These are phyloP conservation scores for Drosophila kurseongensis DNA, from an alignment of 1,140 invertebrate species.

Conservation along the genomic window DNA sequence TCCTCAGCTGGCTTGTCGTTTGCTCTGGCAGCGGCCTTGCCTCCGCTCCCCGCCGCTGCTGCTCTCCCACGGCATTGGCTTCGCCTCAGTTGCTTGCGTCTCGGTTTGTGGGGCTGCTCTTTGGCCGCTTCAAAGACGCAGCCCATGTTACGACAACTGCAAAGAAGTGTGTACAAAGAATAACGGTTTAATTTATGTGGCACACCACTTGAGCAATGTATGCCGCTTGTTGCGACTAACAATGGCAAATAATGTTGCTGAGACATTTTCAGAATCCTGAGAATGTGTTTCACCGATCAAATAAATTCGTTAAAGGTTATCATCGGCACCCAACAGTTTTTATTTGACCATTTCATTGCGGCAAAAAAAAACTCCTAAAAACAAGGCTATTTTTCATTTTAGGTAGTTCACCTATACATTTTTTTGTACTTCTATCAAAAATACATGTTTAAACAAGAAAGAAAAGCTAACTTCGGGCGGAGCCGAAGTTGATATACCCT, in stretches of 20 bases:
- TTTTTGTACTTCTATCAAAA: too few relatives aligned
- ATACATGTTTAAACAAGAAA: too few relatives aligned
- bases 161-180: constrained; percentile 20
- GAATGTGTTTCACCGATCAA: too few relatives aligned
- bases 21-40: constrained; percentile 27
- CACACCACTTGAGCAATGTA: not conserved
- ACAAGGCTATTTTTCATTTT: too few relatives aligned
- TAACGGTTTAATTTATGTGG: not conserved
- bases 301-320: too few relatives aligned
- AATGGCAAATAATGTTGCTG: not conserved
- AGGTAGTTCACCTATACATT: too few relatives aligned
- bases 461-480: too few relatives aligned
- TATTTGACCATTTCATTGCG: too few relatives aligned
- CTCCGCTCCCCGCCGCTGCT: constrained; percentile 26
- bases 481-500: too few relatives aligned
- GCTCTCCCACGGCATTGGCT: constrained; percentile 51
- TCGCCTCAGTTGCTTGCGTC: constrained; percentile 43
- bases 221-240: not conserved
- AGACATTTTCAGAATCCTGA: too few relatives aligned
- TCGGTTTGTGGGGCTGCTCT: constrained; percentile 60
- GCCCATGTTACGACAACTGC: constrained; percentile 81
- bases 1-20: constrained; percentile 52
- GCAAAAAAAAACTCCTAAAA: too few relatives aligned
- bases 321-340: too few relatives aligned
- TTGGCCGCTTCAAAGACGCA: constrained; percentile 77